These are phyloP conservation scores for Stichopus horrens DNA, from an alignment of 53 echinoderm and acorn worm genomes.

Conservation along the genomic window DNA sequence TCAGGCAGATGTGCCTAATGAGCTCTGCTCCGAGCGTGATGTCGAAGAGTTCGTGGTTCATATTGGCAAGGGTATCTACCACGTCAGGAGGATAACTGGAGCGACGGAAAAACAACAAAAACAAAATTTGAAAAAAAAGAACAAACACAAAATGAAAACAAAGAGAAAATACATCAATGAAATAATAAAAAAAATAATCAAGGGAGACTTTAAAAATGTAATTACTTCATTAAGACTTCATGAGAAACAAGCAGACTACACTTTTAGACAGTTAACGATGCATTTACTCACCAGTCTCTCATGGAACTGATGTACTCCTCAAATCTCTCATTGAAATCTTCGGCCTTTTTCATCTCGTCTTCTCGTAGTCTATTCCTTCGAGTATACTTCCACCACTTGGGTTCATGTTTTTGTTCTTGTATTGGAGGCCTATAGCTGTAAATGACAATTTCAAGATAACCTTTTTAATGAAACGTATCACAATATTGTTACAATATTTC, in stretches of 20 bases:
- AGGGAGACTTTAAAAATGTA: neutral
- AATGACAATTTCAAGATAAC: neutral
- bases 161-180: neutral
- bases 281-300: constrained; percentile 58
- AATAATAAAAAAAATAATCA: neutral
- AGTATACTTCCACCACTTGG: constrained; percentile 68
- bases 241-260: too few species aligned
- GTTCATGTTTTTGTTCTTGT: constrained; percentile 45
- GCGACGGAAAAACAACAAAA: neutral
- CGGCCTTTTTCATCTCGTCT: constrained; percentile 73
- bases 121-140: neutral
- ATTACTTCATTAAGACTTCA: too few species aligned
- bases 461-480: too few species aligned
- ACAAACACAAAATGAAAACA: neutral
- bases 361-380: constrained; percentile 58
- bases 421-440: constrained; percentile 67
- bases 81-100: constrained; percentile 75
- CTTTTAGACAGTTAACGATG: neutral
- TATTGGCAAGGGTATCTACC: constrained; percentile 54
- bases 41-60: constrained; percentile 85
- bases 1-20: constrained; percentile 69
- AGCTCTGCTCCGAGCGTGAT: constrained; percentile 61
- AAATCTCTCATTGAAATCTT: constrained; percentile 66
- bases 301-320: constrained; percentile 65
- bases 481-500: too few species aligned